A percentile compares a stretch with the other conserved stretches of the same genome.
Evolutionary conservation across 2,888 invertebrate genomes (phyloP).

Genomic region (Camponotus fellah): DNA sequence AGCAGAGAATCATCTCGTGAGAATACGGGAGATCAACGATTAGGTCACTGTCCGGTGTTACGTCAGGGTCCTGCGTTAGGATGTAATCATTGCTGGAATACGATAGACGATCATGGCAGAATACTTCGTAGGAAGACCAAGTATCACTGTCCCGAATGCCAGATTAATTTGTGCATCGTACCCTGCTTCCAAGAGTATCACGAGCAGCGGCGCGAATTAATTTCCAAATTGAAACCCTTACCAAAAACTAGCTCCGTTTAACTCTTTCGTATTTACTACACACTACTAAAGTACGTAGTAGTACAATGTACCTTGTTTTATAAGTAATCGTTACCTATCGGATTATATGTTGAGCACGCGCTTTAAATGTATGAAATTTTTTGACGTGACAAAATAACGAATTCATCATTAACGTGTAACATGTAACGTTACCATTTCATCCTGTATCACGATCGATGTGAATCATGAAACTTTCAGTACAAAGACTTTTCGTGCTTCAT

Average conservation of each 20-base stretch:
- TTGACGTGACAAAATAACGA: neutral
- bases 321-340: slow-evolving; percentile 19
- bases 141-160: slow-evolving; percentile 96
- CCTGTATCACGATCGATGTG: neutral
- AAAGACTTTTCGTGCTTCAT: slow-evolving; percentile 13
- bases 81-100: slow-evolving; percentile 97
- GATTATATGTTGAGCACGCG: slow-evolving; percentile 32
- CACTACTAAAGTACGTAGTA: neutral
- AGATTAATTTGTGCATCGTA: slow-evolving; percentile 95
- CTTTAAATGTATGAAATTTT: slow-evolving; percentile 42
- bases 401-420: neutral
- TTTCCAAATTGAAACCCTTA: slow-evolving; percentile 76
- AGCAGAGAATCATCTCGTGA: slow-evolving; percentile 70
- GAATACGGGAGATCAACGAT: slow-evolving; percentile 86
- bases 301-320: slow-evolving; percentile 24
- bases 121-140: slow-evolving; percentile 95
- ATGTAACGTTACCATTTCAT: slow-evolving; percentile 16
- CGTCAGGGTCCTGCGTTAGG: slow-evolving; percentile 94
- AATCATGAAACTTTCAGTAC: slow-evolving; percentile 9
- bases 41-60: slow-evolving; percentile 94
- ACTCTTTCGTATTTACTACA: slow-evolving; percentile 46
- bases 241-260: slow-evolving; percentile 82
- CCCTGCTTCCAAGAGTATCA: slow-evolving; percentile 96
- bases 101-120: slow-evolving; percentile 93
- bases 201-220: slow-evolving; percentile 87